phyloP scores from a whole-genome alignment of 2,113 vertebrate genomes.

The Geococcyx californianus region DNA sequence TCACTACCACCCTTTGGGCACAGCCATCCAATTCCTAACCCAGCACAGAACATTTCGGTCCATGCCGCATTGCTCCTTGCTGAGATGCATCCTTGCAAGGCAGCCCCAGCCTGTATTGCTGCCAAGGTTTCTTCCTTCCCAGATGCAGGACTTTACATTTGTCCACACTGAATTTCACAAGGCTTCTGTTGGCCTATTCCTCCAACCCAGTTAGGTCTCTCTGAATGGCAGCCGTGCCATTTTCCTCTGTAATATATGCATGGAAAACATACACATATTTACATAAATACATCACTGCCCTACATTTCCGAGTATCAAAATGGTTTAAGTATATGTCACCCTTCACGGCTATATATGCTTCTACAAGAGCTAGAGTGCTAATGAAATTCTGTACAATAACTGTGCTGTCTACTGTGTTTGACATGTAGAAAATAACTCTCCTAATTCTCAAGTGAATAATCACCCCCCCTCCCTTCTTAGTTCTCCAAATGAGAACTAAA shows the following conservation, averaged over 20 bases:
- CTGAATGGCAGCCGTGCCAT: slow-evolving; percentile 27
- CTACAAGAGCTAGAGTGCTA: slow-evolving; percentile 19
- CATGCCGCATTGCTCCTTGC: no score
- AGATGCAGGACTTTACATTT: slow-evolving; percentile 5
- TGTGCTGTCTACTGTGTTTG: slow-evolving; percentile 7
- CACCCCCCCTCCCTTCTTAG: background rate
- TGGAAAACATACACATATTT: slow-evolving; percentile 18
- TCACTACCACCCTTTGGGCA: no score
- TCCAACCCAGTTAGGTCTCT: background rate
- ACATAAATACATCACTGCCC: slow-evolving; percentile 41
- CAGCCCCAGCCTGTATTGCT: background rate
- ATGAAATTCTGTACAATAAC: slow-evolving; percentile 45
- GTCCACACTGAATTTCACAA: background rate
- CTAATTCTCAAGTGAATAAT: slow-evolving; percentile 24
- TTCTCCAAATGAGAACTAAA: background rate
- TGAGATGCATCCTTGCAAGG: background rate
- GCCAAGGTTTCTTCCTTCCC: background rate
- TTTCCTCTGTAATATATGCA: slow-evolving; percentile 23
- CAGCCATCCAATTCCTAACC: no score
- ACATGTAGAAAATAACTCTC: slow-evolving; percentile 5
- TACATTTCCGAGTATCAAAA: slow-evolving; percentile 39
- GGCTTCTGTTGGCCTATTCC: background rate
- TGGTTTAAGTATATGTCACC: slow-evolving; percentile 18
- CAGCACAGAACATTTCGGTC: no score
- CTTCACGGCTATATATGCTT: background rate